Conservation (phyloP, 2,888 invertebrate species). For the Ichneumoninae sp. region DNA sequence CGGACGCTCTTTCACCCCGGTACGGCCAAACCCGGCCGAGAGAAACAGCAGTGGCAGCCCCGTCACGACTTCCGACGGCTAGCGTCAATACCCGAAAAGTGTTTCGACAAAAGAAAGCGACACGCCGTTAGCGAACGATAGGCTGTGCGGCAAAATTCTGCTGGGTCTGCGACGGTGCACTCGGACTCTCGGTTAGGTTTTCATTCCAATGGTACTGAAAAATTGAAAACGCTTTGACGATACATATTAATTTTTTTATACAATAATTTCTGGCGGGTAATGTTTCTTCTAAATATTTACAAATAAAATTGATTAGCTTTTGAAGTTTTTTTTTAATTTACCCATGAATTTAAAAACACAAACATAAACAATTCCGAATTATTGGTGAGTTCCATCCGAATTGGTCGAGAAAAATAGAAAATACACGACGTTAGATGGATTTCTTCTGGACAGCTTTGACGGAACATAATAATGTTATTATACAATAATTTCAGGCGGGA, state of each 20-base stretch:
- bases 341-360: too few species aligned
- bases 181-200: not conserved
- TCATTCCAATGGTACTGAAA: not conserved
- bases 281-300: not conserved
- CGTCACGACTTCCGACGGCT: slow-evolving; percentile 72
- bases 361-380: too few species aligned
- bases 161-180: not conserved
- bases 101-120: slow-evolving; percentile 65
- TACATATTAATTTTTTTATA: not conserved
- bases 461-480: not conserved
- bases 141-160: not conserved
- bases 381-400: not conserved
- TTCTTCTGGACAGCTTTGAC: too few species aligned
- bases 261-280: not conserved
- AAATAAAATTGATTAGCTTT: too few species aligned
- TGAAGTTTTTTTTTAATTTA: too few species aligned
- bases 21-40: slow-evolving; percentile 36
- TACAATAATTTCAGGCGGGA: not conserved
- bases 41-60: slow-evolving; percentile 45
- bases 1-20: slow-evolving; percentile 54
- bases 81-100: slow-evolving; percentile 69
- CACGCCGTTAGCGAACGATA: slow-evolving; percentile 24
- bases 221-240: not conserved
- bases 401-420: not conserved
- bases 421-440: not conserved